Percentiles rank a stretch among this genome's conserved stretches.
These are phyloP conservation scores for Zygaena filipendulae DNA, from an alignment of 2,888 invertebrate genomes.

Conservation along the genomic window DNA sequence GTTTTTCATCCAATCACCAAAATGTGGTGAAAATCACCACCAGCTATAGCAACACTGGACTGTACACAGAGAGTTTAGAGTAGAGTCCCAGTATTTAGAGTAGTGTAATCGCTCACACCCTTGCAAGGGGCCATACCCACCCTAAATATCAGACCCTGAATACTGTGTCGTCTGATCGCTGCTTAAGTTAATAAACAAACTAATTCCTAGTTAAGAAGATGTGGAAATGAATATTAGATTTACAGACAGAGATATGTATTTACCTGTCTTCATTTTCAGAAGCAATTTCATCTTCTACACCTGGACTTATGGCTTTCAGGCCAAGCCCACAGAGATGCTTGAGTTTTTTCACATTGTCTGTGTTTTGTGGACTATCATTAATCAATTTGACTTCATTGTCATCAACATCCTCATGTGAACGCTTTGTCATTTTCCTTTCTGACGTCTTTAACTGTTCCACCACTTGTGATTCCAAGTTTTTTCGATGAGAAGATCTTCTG, in stretches of 20 bases:
- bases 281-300: slow-evolving; percentile 31
- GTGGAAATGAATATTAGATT: slow-evolving; percentile 28
- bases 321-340: slow-evolving; percentile 69
- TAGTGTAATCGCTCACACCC: too few relatives aligned
- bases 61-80: too few relatives aligned
- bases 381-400: slow-evolving; percentile 23
- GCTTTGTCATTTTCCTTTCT: slow-evolving; percentile 14
- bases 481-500: slow-evolving; percentile 31
- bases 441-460: too few relatives aligned
- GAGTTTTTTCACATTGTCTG: slow-evolving; percentile 65
- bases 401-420: slow-evolving; percentile 11
- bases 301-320: slow-evolving; percentile 45
- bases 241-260: background rate
- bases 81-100: too few relatives aligned
- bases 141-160: too few relatives aligned
- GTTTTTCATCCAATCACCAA: too few relatives aligned
- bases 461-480: background rate
- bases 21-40: too few relatives aligned
- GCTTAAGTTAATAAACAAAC: too few relatives aligned
- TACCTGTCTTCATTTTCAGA: slow-evolving; percentile 20
- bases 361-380: slow-evolving; percentile 37
- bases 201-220: too few relatives aligned
- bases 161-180: too few relatives aligned
- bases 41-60: too few relatives aligned
- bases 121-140: too few relatives aligned